Evolutionary conservation across 2,113 vertebrate species (phyloP).

Genomic region (Microtus pennsylvanicus): DNA sequence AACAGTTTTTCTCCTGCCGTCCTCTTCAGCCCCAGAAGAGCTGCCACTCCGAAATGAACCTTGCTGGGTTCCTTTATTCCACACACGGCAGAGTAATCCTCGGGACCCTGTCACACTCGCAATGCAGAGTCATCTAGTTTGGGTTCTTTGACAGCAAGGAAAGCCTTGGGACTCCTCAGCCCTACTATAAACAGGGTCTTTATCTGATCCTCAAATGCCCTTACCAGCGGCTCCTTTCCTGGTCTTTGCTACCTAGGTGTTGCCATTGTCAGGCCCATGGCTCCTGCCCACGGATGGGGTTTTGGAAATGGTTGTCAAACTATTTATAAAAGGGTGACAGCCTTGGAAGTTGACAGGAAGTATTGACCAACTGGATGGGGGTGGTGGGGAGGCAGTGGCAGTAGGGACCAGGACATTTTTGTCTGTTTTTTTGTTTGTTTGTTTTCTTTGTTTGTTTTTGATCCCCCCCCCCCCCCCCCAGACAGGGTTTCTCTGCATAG

Average conservation of each 20-base stretch:
- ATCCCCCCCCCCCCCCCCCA: no score
- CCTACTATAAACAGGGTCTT: neutral
- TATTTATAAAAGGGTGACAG: neutral
- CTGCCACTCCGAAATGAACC: rapidly evolving
- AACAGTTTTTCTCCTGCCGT: neutral
- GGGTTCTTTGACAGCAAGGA: neutral
- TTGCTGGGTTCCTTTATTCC: neutral
- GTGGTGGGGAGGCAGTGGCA: neutral
- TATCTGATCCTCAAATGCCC: neutral
- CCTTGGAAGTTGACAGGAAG: neutral
- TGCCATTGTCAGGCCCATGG: neutral
- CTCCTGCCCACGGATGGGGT: neutral
- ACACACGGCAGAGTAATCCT: neutral
- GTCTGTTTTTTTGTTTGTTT: no score
- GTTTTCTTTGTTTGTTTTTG: no score
- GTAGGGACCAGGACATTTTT: no score
- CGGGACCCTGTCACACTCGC: neutral
- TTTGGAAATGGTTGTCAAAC: no score
- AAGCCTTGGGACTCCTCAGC: neutral
- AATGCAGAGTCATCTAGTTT: neutral
- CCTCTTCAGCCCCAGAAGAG: neutral
- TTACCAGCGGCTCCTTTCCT: neutral
- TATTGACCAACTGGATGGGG: no score
- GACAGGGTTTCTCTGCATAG: neutral
- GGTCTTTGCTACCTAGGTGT: neutral